Percentiles rank a stretch among this genome's conserved stretches.
Conservation (phyloP, 2,888 invertebrate genomes). For the Caenorhabditis imperialis region DNA sequence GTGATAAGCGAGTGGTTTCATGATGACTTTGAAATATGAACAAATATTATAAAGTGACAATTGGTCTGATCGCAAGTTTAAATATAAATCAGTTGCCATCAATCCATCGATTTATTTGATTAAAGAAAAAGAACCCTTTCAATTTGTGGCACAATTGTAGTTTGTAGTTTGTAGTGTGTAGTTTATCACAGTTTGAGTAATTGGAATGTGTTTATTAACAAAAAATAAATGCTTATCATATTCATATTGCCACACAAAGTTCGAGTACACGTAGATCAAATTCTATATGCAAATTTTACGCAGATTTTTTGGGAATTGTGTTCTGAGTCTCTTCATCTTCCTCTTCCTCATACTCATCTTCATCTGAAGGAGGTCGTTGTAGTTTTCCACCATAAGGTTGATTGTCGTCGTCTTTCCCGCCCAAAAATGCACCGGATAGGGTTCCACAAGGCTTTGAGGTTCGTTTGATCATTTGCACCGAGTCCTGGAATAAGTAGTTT, state of each 20-base stretch:
- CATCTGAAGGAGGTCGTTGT: not conserved
- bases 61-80: too few species aligned
- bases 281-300: conserved; percentile 34
- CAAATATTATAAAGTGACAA: too few species aligned
- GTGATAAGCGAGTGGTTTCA: too few species aligned
- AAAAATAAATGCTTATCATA: too few species aligned
- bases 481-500: conserved; percentile 24
- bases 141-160: too few species aligned
- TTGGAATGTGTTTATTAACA: too few species aligned
- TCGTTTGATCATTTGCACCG: conserved; percentile 49
- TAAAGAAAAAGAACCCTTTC: too few species aligned
- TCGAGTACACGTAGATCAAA: conserved; percentile 20
- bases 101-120: too few species aligned
- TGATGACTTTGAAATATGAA: too few species aligned
- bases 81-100: too few species aligned
- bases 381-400: conserved; percentile 36
- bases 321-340: conserved; percentile 15
- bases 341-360: conserved; percentile 35
- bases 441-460: conserved; percentile 37
- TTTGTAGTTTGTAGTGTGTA: not conserved
- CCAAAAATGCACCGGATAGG: conserved; percentile 26
- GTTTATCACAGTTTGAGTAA: not conserved
- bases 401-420: conserved; percentile 23
- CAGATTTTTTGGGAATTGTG: conserved; percentile 31
- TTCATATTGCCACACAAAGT: conserved; percentile 1